Percentiles rank a stretch among this genome's conserved stretches.
These are phyloP conservation scores for Scylla paramamosain DNA, from an alignment of 1,140 invertebrate species.

Conservation along the genomic window DNA sequence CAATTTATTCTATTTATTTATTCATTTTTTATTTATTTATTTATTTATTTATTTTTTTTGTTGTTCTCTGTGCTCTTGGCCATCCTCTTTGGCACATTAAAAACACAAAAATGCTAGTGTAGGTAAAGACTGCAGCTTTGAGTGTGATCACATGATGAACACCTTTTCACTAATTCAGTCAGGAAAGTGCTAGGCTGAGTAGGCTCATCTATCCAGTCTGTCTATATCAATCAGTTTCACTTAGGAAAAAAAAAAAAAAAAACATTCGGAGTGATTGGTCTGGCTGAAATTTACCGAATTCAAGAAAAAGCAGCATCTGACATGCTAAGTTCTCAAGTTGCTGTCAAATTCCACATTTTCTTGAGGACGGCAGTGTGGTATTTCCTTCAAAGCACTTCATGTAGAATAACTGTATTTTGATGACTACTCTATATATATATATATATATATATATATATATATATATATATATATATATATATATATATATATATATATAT, in stretches of 20 bases:
- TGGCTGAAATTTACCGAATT: background rate
- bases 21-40: background rate
- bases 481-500: constrained; percentile 45
- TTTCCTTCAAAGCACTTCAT: constrained; percentile 26
- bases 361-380: background rate
- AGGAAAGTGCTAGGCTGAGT: background rate
- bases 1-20: background rate
- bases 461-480: constrained; percentile 49
- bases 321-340: background rate
- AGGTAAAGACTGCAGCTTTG: background rate
- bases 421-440: background rate
- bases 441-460: constrained; percentile 53
- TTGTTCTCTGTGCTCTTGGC: background rate
- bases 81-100: background rate
- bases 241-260: background rate
- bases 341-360: constrained; percentile 35
- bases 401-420: background rate
- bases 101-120: background rate
- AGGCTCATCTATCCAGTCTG: background rate
- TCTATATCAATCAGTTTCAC: too few relatives aligned
- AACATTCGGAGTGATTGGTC: constrained; percentile 5
- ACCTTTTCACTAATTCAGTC: background rate
- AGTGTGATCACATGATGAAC: background rate
- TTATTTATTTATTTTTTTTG: background rate
- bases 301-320: constrained; percentile 24